Evolutionary conservation across 2,113 vertebrate genomes (phyloP).

Genomic region (Lamprotornis superbus): DNA sequence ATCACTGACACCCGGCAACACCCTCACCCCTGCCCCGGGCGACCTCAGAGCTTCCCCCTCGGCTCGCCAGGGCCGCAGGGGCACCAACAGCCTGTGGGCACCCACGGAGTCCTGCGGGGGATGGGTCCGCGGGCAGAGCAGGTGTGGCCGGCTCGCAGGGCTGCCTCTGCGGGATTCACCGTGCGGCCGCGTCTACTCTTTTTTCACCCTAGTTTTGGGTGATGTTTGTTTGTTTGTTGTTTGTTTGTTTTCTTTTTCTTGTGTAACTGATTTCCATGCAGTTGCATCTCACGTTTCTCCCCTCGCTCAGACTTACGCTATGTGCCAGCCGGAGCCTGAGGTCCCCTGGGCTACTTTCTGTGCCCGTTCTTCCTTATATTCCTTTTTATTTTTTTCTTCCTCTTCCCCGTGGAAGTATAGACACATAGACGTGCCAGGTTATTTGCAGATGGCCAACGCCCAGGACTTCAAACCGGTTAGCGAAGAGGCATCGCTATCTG

Average conservation of each 20-base stretch:
- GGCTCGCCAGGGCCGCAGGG: accelerated
- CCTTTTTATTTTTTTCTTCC: accelerated
- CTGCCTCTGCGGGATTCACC: not conserved
- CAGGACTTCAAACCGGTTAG: not conserved
- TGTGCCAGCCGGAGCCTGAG: not conserved
- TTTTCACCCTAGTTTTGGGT: accelerated
- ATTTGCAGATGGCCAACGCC: not conserved
- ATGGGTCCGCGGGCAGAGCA: not conserved
- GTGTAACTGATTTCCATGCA: not conserved
- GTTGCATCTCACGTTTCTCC: not conserved
- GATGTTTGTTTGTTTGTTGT: too few species aligned
- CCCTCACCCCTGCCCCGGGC: accelerated
- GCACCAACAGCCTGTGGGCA: not conserved
- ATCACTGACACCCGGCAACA: not conserved
- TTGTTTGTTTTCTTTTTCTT: not conserved
- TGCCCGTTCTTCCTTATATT: not conserved
- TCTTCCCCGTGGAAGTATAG: not conserved
- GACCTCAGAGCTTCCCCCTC: not conserved
- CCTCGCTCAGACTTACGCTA: not conserved
- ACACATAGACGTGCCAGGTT: not conserved
- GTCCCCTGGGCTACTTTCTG: not conserved
- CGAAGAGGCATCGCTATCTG: not conserved
- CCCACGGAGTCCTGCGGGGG: not conserved
- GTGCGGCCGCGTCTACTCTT: accelerated
- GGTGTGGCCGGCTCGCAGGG: not conserved